Evolutionary conservation across 2,888 invertebrate genomes (phyloP).

Genomic region (Dinocampus coccinellae): DNA sequence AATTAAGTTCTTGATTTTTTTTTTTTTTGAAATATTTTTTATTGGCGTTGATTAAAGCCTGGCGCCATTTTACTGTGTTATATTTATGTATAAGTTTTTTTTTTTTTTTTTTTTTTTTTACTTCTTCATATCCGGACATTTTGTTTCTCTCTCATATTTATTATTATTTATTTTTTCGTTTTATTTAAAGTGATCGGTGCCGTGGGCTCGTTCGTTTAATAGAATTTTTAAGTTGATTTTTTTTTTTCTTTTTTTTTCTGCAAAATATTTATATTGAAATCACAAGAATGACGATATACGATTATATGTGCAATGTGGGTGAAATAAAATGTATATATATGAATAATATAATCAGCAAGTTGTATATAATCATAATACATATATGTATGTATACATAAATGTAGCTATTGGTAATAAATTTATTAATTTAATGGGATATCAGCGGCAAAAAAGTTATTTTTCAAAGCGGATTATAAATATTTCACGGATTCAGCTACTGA

Average conservation of each 20-base stretch:
- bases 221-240: slow-evolving; percentile 67
- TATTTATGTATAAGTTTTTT: background rate
- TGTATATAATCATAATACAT: background rate
- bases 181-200: too few species aligned
- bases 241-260: slow-evolving; percentile 39
- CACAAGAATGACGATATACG: background rate
- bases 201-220: too few species aligned
- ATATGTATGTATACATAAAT: slow-evolving; percentile 26
- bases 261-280: background rate
- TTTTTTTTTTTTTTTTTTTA: slow-evolving; percentile 18
- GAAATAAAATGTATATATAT: slow-evolving; percentile 35
- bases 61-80: background rate
- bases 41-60: background rate
- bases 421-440: slow-evolving; percentile 55
- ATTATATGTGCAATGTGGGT: background rate
- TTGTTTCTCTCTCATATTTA: too few species aligned
- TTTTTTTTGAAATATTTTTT: background rate
- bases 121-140: too few species aligned
- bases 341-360: background rate
- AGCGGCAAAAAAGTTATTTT: slow-evolving; percentile 34
- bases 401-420: slow-evolving; percentile 53
- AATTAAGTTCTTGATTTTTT: slow-evolving; percentile 28
- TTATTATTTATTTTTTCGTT: too few species aligned
- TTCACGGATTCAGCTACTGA: slow-evolving; percentile 27
- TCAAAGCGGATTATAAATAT: slow-evolving; percentile 42